Evolutionary conservation across 2,113 vertebrate genomes (phyloP).

Genomic region (Oncorhynchus gorbuscha): DNA sequence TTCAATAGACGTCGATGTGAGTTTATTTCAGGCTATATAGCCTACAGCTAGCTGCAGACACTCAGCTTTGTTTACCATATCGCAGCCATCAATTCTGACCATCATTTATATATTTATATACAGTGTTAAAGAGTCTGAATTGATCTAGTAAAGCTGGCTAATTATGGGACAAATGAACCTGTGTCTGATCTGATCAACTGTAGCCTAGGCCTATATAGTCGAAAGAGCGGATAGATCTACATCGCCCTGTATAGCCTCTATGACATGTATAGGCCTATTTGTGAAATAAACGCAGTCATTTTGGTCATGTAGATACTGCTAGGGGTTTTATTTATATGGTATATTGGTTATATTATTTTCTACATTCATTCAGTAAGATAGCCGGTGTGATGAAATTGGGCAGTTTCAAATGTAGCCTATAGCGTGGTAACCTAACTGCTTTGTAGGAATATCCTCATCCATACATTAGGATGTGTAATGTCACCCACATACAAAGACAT

Average conservation of each 20-base stretch:
- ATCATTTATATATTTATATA: too few relatives aligned
- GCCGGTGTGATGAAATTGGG: constrained; percentile 3
- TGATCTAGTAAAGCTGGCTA: background rate
- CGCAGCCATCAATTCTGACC: background rate
- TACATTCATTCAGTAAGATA: background rate
- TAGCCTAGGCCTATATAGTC: background rate
- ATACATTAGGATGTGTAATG: too few relatives aligned
- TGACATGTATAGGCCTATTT: background rate
- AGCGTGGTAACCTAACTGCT: too few relatives aligned
- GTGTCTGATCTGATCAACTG: background rate
- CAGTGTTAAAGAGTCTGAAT: background rate
- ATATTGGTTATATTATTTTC: background rate
- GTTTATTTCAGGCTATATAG: background rate
- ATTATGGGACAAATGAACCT: background rate
- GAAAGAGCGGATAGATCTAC: too few relatives aligned
- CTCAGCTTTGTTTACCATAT: background rate
- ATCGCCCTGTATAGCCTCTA: too few relatives aligned
- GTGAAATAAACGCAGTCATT: background rate
- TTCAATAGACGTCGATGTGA: constrained; percentile 7
- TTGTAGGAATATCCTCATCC: too few relatives aligned
- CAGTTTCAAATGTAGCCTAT: constrained; percentile 15
- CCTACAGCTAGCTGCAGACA: background rate
- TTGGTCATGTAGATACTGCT: too few relatives aligned
- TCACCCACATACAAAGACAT: too few relatives aligned
- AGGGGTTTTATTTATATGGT: background rate